These are phyloP conservation scores for Piezodorus guildinii DNA, from an alignment of 1,140 invertebrate genomes.

Conservation along the genomic window DNA sequence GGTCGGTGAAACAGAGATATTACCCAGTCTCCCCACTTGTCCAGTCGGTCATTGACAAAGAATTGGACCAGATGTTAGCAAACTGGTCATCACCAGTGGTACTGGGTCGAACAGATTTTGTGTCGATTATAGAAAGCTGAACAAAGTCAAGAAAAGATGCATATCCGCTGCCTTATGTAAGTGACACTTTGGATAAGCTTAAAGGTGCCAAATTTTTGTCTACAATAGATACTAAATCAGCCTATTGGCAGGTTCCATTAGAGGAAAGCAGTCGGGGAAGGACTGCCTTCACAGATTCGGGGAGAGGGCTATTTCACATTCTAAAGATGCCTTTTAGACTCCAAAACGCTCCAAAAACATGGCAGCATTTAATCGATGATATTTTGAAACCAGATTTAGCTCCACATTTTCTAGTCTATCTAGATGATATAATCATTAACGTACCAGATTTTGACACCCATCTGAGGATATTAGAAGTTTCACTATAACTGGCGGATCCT, in stretches of 20 bases:
- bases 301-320: constrained; percentile 35
- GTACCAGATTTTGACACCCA: background rate
- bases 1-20: background rate
- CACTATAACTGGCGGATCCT: too few species aligned
- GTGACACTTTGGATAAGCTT: constrained; percentile 25
- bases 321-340: constrained; percentile 37
- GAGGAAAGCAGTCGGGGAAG: constrained; percentile 28
- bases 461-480: background rate
- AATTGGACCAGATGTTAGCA: constrained; percentile 28
- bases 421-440: background rate
- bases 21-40: background rate
- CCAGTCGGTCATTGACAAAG: background rate
- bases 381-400: background rate
- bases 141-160: too few species aligned
- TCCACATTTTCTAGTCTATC: background rate
- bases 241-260: constrained; percentile 31
- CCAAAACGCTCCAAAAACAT: constrained; percentile 33
- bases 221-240: constrained; percentile 29
- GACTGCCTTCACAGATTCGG: constrained; percentile 37
- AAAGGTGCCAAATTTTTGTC: constrained; percentile 31
- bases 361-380: constrained; percentile 25
- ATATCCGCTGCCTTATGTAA: constrained; percentile 39
- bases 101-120: too few species aligned
- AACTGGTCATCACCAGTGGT: too few species aligned
- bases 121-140: too few species aligned